Conservation (phyloP, 2,888 invertebrate genomes). For the Parelbella ahira region DNA sequence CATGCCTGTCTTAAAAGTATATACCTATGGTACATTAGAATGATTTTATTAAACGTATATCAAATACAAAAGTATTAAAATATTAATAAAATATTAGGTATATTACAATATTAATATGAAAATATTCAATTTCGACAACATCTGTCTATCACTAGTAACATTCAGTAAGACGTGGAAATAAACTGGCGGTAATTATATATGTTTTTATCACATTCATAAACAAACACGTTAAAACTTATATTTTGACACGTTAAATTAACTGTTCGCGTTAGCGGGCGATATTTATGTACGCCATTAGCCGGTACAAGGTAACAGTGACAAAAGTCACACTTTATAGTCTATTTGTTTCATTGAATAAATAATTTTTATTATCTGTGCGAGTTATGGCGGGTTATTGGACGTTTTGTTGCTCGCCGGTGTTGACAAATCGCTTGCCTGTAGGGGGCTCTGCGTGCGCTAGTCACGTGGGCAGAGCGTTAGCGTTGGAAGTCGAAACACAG, state of each 20-base stretch:
- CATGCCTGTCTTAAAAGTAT: too few relatives aligned
- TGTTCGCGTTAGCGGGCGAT: conserved; percentile 13
- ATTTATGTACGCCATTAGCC: conserved; percentile 48
- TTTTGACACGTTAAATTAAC: conserved; percentile 23
- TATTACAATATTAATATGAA: too few relatives aligned
- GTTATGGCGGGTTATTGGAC: conserved; percentile 31
- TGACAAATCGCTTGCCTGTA: conserved; percentile 48
- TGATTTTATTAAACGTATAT: too few relatives aligned
- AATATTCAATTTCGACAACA: too few relatives aligned
- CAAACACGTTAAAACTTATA: conserved; percentile 17
- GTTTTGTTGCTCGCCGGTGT: conserved; percentile 24
- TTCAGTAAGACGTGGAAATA: too few relatives aligned
- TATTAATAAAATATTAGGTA: too few relatives aligned
- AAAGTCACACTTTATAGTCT: conserved; percentile 68
- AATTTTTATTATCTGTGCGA: conserved; percentile 53
- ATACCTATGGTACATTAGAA: too few relatives aligned
- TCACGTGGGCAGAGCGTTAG: too few relatives aligned
- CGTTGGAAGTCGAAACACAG: too few relatives aligned
- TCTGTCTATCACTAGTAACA: too few relatives aligned
- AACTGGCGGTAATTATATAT: not conserved
- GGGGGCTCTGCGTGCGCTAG: too few relatives aligned
- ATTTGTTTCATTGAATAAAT: conserved; percentile 73
- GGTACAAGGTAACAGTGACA: conserved; percentile 60
- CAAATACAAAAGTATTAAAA: too few relatives aligned
- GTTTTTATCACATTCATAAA: conserved; percentile 11